Evolutionary conservation across 2,113 vertebrate genomes (phyloP).

Genomic region (Siniperca knerii): DNA sequence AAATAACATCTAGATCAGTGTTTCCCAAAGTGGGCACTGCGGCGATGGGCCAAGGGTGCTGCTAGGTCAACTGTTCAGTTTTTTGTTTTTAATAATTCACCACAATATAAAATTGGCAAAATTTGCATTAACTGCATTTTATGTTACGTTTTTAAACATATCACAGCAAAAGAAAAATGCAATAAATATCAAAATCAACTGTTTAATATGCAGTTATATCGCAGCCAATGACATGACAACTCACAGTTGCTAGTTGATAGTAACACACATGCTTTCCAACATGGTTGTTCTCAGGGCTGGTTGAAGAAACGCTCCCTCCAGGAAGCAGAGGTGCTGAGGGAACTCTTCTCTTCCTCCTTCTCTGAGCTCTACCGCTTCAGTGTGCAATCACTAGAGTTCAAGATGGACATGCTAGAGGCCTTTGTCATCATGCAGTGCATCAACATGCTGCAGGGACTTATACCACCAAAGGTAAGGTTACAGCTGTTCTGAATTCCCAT

Average conservation of each 20-base stretch:
- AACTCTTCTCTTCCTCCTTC: slow-evolving; percentile 90
- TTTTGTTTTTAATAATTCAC: neutral
- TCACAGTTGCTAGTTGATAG: neutral
- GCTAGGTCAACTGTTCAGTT: neutral
- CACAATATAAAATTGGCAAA: neutral
- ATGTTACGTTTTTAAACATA: neutral
- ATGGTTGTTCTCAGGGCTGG: slow-evolving; percentile 86
- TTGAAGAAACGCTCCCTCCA: slow-evolving; percentile 87
- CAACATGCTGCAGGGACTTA: slow-evolving; percentile 94
- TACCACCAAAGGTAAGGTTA: slow-evolving; percentile 88
- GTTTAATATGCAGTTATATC: neutral
- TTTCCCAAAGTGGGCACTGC: neutral
- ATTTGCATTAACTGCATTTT: neutral
- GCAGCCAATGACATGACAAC: neutral
- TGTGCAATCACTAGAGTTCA: slow-evolving; percentile 88
- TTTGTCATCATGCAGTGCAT: slow-evolving; percentile 94
- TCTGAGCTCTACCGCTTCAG: slow-evolving; percentile 89
- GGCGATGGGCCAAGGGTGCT: too few relatives aligned
- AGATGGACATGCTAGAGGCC: slow-evolving; percentile 93
- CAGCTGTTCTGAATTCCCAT: neutral
- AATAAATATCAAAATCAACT: neutral
- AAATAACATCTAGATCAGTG: neutral
- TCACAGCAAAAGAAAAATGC: neutral
- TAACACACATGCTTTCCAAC: neutral
- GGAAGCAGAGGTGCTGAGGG: slow-evolving; percentile 87